Conservation (phyloP, 2,113 vertebrate genomes). For the Megaceryle torquata region DNA sequence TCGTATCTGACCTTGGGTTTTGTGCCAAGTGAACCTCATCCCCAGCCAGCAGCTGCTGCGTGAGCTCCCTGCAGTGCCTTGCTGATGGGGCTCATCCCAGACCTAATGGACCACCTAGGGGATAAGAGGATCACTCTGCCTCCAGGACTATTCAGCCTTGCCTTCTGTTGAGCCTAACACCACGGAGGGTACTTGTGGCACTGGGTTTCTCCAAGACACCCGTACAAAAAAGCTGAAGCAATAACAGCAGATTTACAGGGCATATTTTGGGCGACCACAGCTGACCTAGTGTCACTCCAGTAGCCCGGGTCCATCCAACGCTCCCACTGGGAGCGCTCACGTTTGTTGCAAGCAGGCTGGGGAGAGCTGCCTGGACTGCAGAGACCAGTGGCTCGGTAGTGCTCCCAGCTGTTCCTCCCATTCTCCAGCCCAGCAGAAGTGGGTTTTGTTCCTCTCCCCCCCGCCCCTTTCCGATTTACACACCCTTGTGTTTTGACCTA, state of each 20-base stretch:
- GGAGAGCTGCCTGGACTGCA: background rate
- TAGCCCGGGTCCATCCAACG: background rate
- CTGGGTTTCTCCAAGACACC: background rate
- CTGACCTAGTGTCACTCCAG: background rate
- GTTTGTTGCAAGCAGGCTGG: background rate
- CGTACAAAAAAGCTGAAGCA: background rate
- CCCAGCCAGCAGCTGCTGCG: background rate
- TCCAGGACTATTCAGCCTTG: background rate
- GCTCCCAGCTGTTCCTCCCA: background rate
- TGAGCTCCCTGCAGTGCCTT: background rate
- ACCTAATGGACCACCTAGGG: background rate
- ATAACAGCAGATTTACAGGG: background rate
- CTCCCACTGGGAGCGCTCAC: accelerated
- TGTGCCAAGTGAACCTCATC: background rate
- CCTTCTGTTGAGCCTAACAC: background rate
- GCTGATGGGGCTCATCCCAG: background rate
- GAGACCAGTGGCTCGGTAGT: accelerated
- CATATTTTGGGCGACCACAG: accelerated
- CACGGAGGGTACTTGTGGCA: accelerated
- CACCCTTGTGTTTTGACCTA: background rate
- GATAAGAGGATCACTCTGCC: background rate
- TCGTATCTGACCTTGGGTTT: background rate
- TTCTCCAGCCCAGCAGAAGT: accelerated
- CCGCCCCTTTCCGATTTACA: accelerated
- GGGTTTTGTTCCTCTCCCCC: accelerated